Evolutionary conservation across 2,797 vertebrate species (phyloP).

Genomic region (Ctenosaura bakeri): DNA sequence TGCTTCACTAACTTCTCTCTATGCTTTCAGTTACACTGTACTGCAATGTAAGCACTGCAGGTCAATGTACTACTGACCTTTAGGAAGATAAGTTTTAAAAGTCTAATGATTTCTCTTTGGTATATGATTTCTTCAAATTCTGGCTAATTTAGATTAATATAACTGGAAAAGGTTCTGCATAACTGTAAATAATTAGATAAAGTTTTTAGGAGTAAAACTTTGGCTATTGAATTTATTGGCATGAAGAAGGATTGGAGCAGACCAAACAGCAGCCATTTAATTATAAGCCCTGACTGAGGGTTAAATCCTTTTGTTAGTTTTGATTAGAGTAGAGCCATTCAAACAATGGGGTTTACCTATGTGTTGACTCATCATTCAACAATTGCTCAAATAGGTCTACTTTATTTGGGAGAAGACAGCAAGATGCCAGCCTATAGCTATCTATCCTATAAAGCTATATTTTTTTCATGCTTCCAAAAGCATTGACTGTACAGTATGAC

Average conservation of each 20-base stretch:
- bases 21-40: neutral
- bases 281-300: slow-evolving; percentile 56
- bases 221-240: slow-evolving; percentile 71
- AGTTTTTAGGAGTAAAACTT: slow-evolving; percentile 60
- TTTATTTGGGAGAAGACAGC: too few relatives aligned
- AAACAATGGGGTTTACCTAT: neutral
- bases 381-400: too few relatives aligned
- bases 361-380: too few relatives aligned
- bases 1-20: neutral
- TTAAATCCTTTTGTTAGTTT: too few relatives aligned
- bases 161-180: neutral
- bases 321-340: too few relatives aligned
- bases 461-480: slow-evolving; percentile 42
- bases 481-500: slow-evolving; percentile 52
- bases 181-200: slow-evolving; percentile 63
- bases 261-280: slow-evolving; percentile 67
- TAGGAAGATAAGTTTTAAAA: neutral
- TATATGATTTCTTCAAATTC: neutral
- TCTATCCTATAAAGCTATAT: slow-evolving; percentile 50
- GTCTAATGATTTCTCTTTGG: neutral
- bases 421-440: neutral
- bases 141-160: slow-evolving; percentile 9
- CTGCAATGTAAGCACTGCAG: neutral
- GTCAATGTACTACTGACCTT: neutral
- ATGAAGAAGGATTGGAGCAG: slow-evolving; percentile 44